A percentile compares a stretch with the other conserved stretches of the same genome.
Evolutionary conservation across 1,140 invertebrate genomes (phyloP).

Genomic region (Galleria mellonella): DNA sequence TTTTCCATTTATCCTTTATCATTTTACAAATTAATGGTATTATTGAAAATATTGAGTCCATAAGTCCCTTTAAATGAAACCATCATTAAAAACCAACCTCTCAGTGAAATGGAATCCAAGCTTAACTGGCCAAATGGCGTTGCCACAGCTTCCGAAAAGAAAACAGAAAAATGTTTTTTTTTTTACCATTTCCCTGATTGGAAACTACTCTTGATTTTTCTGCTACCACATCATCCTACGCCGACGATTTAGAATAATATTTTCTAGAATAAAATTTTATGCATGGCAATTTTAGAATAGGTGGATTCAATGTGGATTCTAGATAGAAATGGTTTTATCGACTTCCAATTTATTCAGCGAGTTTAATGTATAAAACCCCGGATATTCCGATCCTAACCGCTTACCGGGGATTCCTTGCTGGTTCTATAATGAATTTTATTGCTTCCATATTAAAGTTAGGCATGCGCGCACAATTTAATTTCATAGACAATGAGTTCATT

Average conservation of each 20-base stretch:
- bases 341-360: conserved; percentile 59
- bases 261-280: neutral
- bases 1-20: too few species aligned
- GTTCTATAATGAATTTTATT: conserved; percentile 63
- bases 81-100: too few species aligned
- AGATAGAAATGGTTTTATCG: conserved; percentile 53
- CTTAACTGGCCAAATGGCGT: too few species aligned
- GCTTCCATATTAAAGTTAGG: conserved; percentile 42
- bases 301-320: conserved; percentile 66
- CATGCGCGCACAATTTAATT: conserved; percentile 38
- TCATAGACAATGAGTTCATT: conserved; percentile 5
- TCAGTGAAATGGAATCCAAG: too few species aligned
- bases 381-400: conserved; percentile 42
- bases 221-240: too few species aligned
- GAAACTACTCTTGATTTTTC: too few species aligned
- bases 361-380: conserved; percentile 55
- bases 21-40: too few species aligned
- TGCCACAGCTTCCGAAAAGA: too few species aligned
- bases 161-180: too few species aligned
- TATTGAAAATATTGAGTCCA: too few species aligned
- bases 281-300: conserved; percentile 82
- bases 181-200: too few species aligned
- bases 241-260: neutral
- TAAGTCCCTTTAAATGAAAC: too few species aligned
- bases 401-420: conserved; percentile 38